Base-by-base conservation (phyloP, 2,888 invertebrate species). In the Crematogaster levior region DNA sequence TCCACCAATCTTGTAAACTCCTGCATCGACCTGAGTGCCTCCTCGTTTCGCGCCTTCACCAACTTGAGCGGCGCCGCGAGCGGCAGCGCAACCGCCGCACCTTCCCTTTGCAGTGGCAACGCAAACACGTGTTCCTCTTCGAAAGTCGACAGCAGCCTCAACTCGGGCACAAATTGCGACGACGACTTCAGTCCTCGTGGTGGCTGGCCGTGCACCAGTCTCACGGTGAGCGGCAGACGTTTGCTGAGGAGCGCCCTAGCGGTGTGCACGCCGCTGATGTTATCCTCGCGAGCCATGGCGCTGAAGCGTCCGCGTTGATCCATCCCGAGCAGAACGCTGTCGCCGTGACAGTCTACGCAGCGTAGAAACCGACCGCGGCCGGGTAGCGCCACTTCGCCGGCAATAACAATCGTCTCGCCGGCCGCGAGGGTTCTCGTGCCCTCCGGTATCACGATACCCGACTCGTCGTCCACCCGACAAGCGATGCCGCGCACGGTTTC, bases 251-350 rank as follows among this genome's bases (percentile, higher is more conserved):
- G 95, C 91, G 98, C 98, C 93, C 97, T 97, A 21, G 98, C 98
- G 86, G 98, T 97, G 94, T 99, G 99, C 24, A 99, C 99, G 30
- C 99, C 99, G 93, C 98, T 98, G 87, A 99, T 98, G 95, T 98
- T 98, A 92, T 98, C 98, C 94, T 98, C 98, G 92, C 98, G 97
- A 85, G 99, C 99, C 80, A 99, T 95, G 66, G 98, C 98, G 91
- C 98, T 98, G 95, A 99, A 98, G 92, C 98, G 97, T 51, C 98
- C 98, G 93, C 98, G 96, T 94, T 98, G 98, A 92, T 98, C 98
- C 93, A 98, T 96, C 85, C 97, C 97, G 88, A 99, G 95, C 91
- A 98, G 96, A 43, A 99, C 95, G 90, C 96, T 97, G 93, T 98
- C 98, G 56, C 98, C 98, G 93, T 97, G 97, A 24, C 96, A 96